Percentiles rank a stretch among this genome's conserved stretches.
phyloP scores from a whole-genome alignment of 2,797 vertebrate species.

The Botia kubotai region DNA sequence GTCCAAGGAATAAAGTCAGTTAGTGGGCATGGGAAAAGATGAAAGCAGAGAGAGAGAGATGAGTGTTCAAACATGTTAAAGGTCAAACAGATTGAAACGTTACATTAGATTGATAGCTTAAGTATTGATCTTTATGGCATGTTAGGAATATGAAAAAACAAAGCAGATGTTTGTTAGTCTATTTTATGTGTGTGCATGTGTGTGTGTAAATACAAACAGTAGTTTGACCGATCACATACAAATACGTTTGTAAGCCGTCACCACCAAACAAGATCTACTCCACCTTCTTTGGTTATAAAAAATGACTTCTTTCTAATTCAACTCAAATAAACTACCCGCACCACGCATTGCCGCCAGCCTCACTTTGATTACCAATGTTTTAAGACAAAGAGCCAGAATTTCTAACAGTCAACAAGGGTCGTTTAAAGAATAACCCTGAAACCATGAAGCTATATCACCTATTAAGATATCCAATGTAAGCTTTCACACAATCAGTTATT shows the following conservation, averaged over 20 bases:
- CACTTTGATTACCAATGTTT: not conserved
- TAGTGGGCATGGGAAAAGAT: constrained; percentile 3
- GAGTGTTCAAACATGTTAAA: constrained; percentile 23
- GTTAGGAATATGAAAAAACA: not conserved
- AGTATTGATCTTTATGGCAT: not conserved
- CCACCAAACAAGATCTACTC: not conserved
- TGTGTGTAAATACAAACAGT: not conserved
- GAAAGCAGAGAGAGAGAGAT: constrained; percentile 3
- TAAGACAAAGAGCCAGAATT: no score
- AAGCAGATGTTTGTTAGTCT: not conserved
- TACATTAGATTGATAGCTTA: constrained; percentile 1
- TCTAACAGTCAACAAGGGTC: not conserved
- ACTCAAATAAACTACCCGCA: not conserved
- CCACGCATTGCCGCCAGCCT: constrained; percentile 7
- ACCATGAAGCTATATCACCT: not conserved
- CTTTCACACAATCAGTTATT: not conserved
- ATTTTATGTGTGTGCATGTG: no score
- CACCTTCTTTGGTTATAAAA: not conserved
- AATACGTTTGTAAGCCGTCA: not conserved
- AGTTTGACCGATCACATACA: not conserved
- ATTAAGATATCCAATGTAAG: not conserved
- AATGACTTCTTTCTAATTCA: constrained; percentile 15
- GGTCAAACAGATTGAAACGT: not conserved
- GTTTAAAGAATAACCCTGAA: not conserved
- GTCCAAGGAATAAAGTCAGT: constrained; percentile 15